These are phyloP conservation scores for Cantharis rufa DNA, from an alignment of 2,888 invertebrate genomes.

Conservation along the genomic window DNA sequence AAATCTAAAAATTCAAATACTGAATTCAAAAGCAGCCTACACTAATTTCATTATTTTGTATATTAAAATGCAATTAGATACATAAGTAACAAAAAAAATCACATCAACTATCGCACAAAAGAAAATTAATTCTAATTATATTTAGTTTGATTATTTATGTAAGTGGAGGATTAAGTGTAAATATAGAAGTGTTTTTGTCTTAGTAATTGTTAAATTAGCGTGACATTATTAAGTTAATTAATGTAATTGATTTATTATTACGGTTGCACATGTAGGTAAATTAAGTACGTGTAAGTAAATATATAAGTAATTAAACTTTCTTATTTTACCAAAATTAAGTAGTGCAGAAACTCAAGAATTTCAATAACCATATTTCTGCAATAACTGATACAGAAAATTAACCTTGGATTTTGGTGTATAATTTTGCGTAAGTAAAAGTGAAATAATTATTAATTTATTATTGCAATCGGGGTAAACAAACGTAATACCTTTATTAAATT, in stretches of 20 bases:
- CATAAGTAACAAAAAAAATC: neutral
- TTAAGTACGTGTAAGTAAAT: neutral
- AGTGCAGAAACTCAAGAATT: neutral
- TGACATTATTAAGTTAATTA: conserved; percentile 8
- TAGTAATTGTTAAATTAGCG: conserved; percentile 9
- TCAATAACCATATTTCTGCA: neutral
- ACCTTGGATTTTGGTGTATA: neutral
- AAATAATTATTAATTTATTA: neutral
- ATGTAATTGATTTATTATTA: conserved; percentile 5
- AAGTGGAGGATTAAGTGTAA: neutral
- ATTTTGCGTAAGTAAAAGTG: neutral
- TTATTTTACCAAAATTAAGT: neutral
- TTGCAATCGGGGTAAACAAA: neutral
- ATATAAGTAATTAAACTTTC: conserved; percentile 4
- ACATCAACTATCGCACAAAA: neutral
- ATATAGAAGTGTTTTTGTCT: neutral
- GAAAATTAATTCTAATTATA: neutral
- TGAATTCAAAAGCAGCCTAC: too few species aligned
- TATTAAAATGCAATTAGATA: neutral
- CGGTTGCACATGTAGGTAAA: conserved; percentile 18
- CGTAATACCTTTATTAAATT: neutral
- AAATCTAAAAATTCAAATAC: too few species aligned
- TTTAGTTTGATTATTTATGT: neutral
- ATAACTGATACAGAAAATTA: neutral
- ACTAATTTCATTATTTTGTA: neutral